Percentiles rank a stretch among this genome's conserved stretches.
These are phyloP conservation scores for Leptopilina myrica DNA, from an alignment of 2,888 invertebrate genomes.

Conservation along the genomic window DNA sequence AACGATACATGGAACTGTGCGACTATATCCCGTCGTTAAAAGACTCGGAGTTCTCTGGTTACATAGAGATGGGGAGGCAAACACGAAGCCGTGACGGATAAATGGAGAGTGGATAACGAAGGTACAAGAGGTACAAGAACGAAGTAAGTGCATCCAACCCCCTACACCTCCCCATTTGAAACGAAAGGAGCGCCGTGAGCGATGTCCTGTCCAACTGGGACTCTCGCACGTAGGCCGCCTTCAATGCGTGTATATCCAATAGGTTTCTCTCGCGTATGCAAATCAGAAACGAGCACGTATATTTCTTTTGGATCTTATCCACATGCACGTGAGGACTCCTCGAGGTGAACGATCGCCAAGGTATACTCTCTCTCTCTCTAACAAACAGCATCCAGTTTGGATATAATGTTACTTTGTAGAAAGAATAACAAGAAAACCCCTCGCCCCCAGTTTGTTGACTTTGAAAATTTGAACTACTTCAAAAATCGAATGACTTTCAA, in stretches of 20 bases:
- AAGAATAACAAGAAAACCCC: too few species aligned
- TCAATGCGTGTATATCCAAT: slow-evolving; percentile 55
- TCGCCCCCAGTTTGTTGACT: too few species aligned
- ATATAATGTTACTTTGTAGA: not conserved
- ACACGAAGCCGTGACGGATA: slow-evolving; percentile 65
- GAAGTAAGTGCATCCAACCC: slow-evolving; percentile 67
- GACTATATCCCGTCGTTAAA: slow-evolving; percentile 61
- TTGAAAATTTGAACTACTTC: too few species aligned
- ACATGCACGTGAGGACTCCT: slow-evolving; percentile 62
- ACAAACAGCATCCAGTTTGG: slow-evolving; percentile 7
- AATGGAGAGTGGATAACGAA: slow-evolving; percentile 74
- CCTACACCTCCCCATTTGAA: slow-evolving; percentile 55
- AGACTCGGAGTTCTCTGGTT: slow-evolving; percentile 69
- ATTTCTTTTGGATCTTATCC: slow-evolving; percentile 69
- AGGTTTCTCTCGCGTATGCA: slow-evolving; percentile 66
- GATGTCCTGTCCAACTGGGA: slow-evolving; percentile 68
- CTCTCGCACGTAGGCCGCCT: slow-evolving; percentile 64
- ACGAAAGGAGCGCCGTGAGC: slow-evolving; percentile 70
- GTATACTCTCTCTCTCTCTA: slow-evolving; percentile 25
- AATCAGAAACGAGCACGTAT: slow-evolving; percentile 64
- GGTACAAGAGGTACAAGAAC: slow-evolving; percentile 71
- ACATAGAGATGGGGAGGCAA: slow-evolving; percentile 60
- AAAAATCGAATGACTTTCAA: too few species aligned
- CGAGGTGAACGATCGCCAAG: slow-evolving; percentile 65
- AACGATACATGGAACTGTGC: slow-evolving; percentile 24